Evolutionary conservation across 2,113 vertebrate genomes (phyloP).

Genomic region (Siphamia tubifer): DNA sequence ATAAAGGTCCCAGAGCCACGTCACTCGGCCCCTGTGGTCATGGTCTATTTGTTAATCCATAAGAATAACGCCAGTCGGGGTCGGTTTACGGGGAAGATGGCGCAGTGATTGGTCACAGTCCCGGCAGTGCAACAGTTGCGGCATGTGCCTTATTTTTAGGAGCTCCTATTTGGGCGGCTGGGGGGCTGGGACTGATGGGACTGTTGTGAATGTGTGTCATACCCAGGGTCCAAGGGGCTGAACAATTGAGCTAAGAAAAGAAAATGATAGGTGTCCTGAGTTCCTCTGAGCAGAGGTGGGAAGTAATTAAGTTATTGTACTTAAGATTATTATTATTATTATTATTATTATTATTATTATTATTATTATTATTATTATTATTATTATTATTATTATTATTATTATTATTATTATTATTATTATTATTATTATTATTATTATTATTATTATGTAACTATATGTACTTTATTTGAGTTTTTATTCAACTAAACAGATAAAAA

Average conservation of each 20-base stretch:
- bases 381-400: too few species aligned
- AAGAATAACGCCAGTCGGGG: slow-evolving; percentile 56
- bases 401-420: too few species aligned
- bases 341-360: too few species aligned
- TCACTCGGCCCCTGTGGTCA: slow-evolving; percentile 81
- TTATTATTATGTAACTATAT: too few species aligned
- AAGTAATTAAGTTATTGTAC: too few species aligned
- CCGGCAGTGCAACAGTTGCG: slow-evolving; percentile 63
- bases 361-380: too few species aligned
- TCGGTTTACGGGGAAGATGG: slow-evolving; percentile 65
- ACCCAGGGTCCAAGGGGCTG: slow-evolving; percentile 37
- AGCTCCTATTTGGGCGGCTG: slow-evolving; percentile 65
- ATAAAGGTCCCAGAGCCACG: slow-evolving; percentile 76
- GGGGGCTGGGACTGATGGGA: slow-evolving; percentile 33
- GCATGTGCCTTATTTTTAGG: slow-evolving; percentile 81
- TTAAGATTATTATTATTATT: too few species aligned
- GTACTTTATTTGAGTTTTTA: too few species aligned
- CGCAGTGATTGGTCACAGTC: slow-evolving; percentile 64
- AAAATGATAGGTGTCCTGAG: slow-evolving; percentile 29
- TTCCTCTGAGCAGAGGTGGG: not conserved
- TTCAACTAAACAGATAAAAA: too few species aligned
- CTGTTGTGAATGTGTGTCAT: slow-evolving; percentile 65
- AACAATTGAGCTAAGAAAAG: slow-evolving; percentile 68
- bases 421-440: too few species aligned
- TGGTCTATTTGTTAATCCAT: slow-evolving; percentile 74